Percentiles rank a stretch among this genome's conserved stretches.
Conservation (phyloP, 2,888 invertebrate species). For the Ennomos fuscantarius region DNA sequence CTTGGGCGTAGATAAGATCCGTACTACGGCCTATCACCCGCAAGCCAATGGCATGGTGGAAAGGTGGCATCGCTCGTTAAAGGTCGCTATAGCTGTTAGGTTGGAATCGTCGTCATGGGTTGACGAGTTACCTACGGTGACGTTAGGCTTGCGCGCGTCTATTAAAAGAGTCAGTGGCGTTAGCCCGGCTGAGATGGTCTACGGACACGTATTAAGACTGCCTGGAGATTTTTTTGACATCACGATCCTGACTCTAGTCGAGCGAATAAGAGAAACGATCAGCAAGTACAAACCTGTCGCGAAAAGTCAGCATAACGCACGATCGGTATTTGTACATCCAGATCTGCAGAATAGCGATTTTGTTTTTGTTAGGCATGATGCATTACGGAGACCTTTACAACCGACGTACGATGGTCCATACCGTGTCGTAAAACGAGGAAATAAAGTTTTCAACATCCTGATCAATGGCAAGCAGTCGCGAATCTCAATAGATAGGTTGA, state of each 20-base stretch:
- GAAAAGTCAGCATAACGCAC: not conserved
- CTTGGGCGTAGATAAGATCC: constrained; percentile 29
- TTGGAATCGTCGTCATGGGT: constrained; percentile 13
- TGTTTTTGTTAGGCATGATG: constrained; percentile 29
- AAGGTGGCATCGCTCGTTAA: constrained; percentile 37
- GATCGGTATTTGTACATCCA: constrained; percentile 16
- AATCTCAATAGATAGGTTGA: not conserved
- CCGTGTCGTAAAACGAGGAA: not conserved
- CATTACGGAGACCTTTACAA: constrained; percentile 1
- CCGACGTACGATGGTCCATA: not conserved
- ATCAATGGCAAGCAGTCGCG: not conserved
- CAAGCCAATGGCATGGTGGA: constrained; percentile 39
- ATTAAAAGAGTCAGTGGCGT: constrained; percentile 10
- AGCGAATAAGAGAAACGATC: not conserved
- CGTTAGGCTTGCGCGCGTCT: constrained; percentile 26
- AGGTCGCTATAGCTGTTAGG: constrained; percentile 21
- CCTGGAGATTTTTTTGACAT: constrained; percentile 24
- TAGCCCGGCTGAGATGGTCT: constrained; percentile 23
- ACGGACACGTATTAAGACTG: constrained; percentile 14
- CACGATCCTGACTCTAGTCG: not conserved
- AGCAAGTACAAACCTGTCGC: constrained; percentile 4
- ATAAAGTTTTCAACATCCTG: not conserved
- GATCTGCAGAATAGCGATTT: constrained; percentile 19
- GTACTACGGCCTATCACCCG: constrained; percentile 41
- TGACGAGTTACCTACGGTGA: constrained; percentile 22